Evolutionary conservation across 2,888 invertebrate species (phyloP), one percentile per base, ranked within the genome.

Genomic region (Amblyteles armatorius): DNA sequence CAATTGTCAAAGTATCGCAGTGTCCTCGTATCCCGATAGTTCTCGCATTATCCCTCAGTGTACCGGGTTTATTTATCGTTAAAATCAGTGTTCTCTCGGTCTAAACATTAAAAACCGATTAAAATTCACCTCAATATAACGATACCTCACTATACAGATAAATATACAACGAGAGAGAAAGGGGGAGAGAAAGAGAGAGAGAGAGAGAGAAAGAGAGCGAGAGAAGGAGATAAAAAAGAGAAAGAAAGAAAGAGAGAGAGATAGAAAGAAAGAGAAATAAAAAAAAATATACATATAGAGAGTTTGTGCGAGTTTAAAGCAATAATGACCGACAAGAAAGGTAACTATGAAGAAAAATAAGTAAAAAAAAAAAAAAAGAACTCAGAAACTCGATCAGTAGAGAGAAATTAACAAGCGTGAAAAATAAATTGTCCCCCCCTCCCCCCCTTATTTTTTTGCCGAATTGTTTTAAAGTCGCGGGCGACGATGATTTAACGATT

Each of bases 281-380:
- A 81, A 55, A 74, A 84, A 80, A 72, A 80, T 74, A 63, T 77
- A 55, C 79, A 82, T 19, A 57, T 55, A 48, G 29, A 63, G 85
- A 82, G 76, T 77, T 85, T 85, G 85, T 85, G 85, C 85, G 76
- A 82, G 85, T 79, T 88, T 89, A 91, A 93, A 93, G 92, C 92
- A 92, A 93, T 93, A 93, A 94, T 94, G 94, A 92, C 93, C 90
- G 94, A 94, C 94, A 94, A 94, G 89, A 94, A 94, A 94, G 94
- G 94, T 94, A 94, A 94, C 89, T 94, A 94, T 94, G 90, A 88
- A 67, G 84, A 84, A 79, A 80, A 79, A 63, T 69, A 84, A 72
- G 65, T 72, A 73, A 67, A 52, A 71, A 60, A 73, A 67, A 52
- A 71, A 60, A 69, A 73, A 40, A 78, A 72, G 52, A 52, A 52